Evolutionary conservation across 2,888 invertebrate genomes (phyloP).

Genomic region (Cephus spinipes): DNA sequence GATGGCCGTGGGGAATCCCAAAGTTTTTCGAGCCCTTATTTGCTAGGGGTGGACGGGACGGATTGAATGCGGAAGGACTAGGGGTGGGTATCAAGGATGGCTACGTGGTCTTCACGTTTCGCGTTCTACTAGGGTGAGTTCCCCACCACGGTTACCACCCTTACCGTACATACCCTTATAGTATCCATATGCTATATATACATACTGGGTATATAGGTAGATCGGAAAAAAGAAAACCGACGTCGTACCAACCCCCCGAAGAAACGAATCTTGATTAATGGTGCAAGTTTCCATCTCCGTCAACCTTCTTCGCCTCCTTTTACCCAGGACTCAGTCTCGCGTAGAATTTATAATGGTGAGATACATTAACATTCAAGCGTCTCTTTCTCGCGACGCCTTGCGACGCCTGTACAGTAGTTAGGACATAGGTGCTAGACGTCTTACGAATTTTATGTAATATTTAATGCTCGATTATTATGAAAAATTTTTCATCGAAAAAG

Average conservation of each 20-base stretch:
- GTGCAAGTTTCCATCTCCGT: conserved; percentile 54
- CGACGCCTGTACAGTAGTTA: not conserved
- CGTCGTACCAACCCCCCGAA: conserved; percentile 25
- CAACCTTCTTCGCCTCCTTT: conserved; percentile 18
- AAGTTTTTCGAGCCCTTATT: conserved; percentile 6
- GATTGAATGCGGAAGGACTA: not conserved
- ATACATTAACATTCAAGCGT: conserved; percentile 59
- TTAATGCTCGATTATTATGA: not conserved
- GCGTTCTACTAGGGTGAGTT: not conserved
- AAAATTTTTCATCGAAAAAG: not conserved
- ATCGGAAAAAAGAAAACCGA: not conserved
- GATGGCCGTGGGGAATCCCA: not conserved
- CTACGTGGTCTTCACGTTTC: not conserved
- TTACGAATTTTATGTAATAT: not conserved
- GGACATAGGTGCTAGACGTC: not conserved
- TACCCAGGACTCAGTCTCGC: conserved; percentile 27
- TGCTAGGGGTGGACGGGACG: conserved; percentile 1
- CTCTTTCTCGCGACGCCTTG: not conserved
- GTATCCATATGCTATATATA: not conserved
- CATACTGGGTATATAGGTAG: not conserved
- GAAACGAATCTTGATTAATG: conserved; percentile 64
- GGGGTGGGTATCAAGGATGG: not conserved
- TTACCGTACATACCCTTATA: not conserved
- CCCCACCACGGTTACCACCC: not conserved
- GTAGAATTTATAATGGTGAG: conserved; percentile 57